These are phyloP conservation scores for Limnodromus scolopaceus DNA, from an alignment of 2,797 vertebrate species.

Conservation along the genomic window DNA sequence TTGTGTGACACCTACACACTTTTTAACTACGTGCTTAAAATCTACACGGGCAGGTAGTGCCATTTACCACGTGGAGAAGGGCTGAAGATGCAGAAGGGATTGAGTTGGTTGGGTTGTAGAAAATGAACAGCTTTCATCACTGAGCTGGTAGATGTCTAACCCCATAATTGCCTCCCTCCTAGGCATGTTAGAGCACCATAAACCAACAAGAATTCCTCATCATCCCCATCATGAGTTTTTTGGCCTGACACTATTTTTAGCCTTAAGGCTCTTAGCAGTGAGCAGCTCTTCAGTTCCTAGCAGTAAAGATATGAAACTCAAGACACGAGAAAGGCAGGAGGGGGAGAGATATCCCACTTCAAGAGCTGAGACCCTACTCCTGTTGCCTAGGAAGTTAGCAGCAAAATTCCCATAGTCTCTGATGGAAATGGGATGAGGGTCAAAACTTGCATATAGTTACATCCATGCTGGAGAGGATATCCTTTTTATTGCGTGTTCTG, in stretches of 20 bases:
- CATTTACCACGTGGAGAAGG: background rate
- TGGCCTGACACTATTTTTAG: background rate
- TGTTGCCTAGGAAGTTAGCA: background rate
- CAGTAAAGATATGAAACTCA: background rate
- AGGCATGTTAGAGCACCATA: background rate
- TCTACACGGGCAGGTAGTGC: background rate
- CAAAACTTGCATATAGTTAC: background rate
- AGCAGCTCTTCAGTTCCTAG: background rate
- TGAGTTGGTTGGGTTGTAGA: background rate
- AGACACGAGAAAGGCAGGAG: background rate
- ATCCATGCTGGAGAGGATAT: background rate
- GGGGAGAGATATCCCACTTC: background rate
- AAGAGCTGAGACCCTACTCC: background rate
- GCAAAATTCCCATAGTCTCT: background rate
- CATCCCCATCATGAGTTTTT: background rate
- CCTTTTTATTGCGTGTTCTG: constrained; percentile 6
- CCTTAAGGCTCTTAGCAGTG: background rate
- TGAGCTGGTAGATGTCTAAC: background rate
- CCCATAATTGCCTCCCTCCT: background rate
- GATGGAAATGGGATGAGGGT: background rate
- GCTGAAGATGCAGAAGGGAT: background rate
- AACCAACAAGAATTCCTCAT: background rate
- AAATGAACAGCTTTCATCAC: background rate
- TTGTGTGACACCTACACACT: background rate
- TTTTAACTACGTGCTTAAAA: background rate